phyloP scores from a whole-genome alignment of 2,888 invertebrate genomes.

The Ennomos erosarius region DNA sequence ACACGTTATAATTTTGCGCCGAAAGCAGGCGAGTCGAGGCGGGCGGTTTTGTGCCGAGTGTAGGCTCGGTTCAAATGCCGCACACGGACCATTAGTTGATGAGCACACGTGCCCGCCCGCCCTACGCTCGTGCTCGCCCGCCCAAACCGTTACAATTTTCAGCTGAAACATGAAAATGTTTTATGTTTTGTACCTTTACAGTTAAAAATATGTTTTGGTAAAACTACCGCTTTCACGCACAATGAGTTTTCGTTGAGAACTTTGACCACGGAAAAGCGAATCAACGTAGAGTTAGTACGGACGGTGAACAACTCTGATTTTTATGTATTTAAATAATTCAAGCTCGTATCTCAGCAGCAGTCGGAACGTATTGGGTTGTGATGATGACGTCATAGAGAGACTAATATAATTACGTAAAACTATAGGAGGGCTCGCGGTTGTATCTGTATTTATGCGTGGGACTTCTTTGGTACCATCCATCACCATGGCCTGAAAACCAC shows the following conservation, averaged over 20 bases:
- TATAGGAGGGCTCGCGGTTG: too few relatives aligned
- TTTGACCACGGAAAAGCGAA: constrained; percentile 57
- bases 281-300: constrained; percentile 30
- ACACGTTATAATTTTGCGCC: constrained; percentile 84
- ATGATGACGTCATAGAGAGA: too few relatives aligned
- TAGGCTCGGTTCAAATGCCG: constrained; percentile 85
- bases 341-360: neutral
- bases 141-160: constrained; percentile 78
- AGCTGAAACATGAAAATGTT: constrained; percentile 81
- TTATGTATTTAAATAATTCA: constrained; percentile 14
- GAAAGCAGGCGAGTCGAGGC: constrained; percentile 76
- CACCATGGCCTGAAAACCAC: too few relatives aligned
- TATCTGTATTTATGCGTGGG: too few relatives aligned
- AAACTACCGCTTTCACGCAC: constrained; percentile 81
- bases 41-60: constrained; percentile 78
- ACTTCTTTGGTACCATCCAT: too few relatives aligned
- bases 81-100: constrained; percentile 86
- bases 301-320: constrained; percentile 10
- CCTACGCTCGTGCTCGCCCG: constrained; percentile 61
- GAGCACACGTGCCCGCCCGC: constrained; percentile 79
- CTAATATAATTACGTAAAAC: too few relatives aligned
- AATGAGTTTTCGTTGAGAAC: constrained; percentile 74
- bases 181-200: constrained; percentile 75
- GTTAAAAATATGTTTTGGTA: constrained; percentile 77
- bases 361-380: too few relatives aligned